A percentile compares a stretch with the other conserved stretches of the same genome.
phyloP scores from a whole-genome alignment of 1,140 invertebrate species.

The Plutomurus gul region DNA sequence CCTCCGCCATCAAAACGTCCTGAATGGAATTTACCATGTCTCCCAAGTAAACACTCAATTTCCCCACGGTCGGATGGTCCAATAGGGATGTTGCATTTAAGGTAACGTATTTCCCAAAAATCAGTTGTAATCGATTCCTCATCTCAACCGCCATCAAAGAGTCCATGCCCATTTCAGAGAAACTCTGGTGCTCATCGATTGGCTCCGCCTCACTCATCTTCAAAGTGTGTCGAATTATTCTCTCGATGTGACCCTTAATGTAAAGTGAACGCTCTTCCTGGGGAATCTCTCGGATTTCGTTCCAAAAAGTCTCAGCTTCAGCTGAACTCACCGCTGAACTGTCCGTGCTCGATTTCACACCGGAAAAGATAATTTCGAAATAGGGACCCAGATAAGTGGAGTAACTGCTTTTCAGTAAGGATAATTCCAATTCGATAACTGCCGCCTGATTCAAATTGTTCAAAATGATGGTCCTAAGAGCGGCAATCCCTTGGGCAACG shows the following conservation, averaged over 20 bases:
- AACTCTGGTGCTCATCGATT: conserved; percentile 33
- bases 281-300: background rate
- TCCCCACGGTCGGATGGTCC: conserved; percentile 26
- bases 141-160: conserved; percentile 42
- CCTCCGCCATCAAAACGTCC: background rate
- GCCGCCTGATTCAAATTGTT: background rate
- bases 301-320: conserved; percentile 6
- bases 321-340: background rate
- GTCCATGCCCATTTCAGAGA: conserved; percentile 42
- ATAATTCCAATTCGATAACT: background rate
- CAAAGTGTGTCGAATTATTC: conserved; percentile 11
- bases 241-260: background rate
- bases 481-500: background rate
- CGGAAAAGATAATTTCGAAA: background rate
- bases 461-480: background rate
- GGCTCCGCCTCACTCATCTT: conserved; percentile 12
- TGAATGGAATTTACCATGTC: conserved; percentile 15
- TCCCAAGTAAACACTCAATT: conserved; percentile 14
- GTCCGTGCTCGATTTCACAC: background rate
- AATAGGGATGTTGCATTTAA: conserved; percentile 15
- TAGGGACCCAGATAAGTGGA: background rate
- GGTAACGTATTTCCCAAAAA: conserved; percentile 23
- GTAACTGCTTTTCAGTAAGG: background rate
- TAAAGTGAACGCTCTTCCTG: background rate
- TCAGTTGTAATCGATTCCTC: conserved; percentile 32